Evolutionary conservation across 2,113 vertebrate species (phyloP), one percentile per base, ranked within the genome.

Genomic region (Monarcha castaneiventris): DNA sequence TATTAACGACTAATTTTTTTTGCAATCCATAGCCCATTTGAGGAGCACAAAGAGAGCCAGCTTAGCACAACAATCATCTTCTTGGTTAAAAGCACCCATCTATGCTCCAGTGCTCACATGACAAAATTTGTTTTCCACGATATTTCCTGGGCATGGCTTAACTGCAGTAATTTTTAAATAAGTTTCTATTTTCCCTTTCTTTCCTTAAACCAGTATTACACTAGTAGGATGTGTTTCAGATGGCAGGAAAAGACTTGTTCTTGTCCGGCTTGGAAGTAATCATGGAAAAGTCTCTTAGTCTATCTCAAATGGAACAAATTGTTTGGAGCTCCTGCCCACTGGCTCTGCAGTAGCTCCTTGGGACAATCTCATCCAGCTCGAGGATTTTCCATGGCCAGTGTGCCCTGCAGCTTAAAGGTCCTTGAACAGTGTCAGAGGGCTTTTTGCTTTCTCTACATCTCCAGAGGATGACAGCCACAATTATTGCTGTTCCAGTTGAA

Each of bases 291-390:
- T 54, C 44, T 90, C 52, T 88, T 26, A 90, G 62, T 52, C 2
- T 96, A 93, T 92, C 94, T 88, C 61, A 84, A 78, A 92, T 86
- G 94, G 93, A 93, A 92, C 27, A 80, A 90, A 86, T 74, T 41
- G 35, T 62, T 69, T 21, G 22, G 58, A 88, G 63, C 54, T 95
- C 64, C 75, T 88, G 39, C 56, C 72, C 62, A 8, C 55, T 67
- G 94, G 48, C 44, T 71, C 56, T 81, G 39, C 72, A 71, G 76
- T 15, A 54, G 55, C 63, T 81, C 13, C 48, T 13, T 75, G 73
- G 66, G 88, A 89, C 61, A 73, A 56, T 12, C 46, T 56, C n/a
- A 11, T 44, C 64, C 56, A 72, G 32, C 46, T 84, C 0, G 8
- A 96, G 84, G 90, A 93, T 89, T 92, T 95, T 96, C 79, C 64